These are phyloP conservation scores for Myotis davidii DNA, from an alignment of 2,113 vertebrate genomes.

Conservation along the genomic window DNA sequence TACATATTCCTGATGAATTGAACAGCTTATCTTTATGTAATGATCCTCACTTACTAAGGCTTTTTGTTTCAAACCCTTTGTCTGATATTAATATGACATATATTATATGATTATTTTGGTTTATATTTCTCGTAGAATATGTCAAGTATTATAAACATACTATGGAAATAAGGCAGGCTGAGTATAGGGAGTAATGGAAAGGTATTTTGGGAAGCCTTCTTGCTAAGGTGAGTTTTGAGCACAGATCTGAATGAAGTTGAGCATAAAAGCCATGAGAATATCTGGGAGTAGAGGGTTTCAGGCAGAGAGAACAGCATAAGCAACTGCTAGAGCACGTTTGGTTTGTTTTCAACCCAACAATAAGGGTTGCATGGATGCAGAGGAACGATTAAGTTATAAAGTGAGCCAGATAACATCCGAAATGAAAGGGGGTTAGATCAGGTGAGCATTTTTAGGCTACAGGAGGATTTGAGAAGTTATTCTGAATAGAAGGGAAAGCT, in stretches of 20 bases:
- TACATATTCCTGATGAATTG: neutral
- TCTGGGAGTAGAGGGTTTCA: neutral
- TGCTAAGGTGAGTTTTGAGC: neutral
- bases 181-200: neutral
- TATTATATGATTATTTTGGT: neutral
- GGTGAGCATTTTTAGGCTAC: neutral
- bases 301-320: neutral
- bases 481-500: constrained; percentile 26
- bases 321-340: neutral
- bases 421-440: neutral
- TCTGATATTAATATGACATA: neutral
- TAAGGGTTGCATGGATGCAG: neutral
- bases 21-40: constrained; percentile 27
- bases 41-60: neutral
- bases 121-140: constrained; percentile 7
- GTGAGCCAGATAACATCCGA: neutral
- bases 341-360: neutral
- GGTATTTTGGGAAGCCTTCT: neutral
- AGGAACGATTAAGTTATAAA: neutral
- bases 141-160: neutral
- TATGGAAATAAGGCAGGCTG: neutral
- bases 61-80: neutral
- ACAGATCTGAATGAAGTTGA: neutral
- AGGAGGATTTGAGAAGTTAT: neutral
- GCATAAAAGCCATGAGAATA: neutral